These are phyloP conservation scores for Saguinus midas DNA, from an alignment of 2,113 vertebrate genomes.

Conservation along the genomic window DNA sequence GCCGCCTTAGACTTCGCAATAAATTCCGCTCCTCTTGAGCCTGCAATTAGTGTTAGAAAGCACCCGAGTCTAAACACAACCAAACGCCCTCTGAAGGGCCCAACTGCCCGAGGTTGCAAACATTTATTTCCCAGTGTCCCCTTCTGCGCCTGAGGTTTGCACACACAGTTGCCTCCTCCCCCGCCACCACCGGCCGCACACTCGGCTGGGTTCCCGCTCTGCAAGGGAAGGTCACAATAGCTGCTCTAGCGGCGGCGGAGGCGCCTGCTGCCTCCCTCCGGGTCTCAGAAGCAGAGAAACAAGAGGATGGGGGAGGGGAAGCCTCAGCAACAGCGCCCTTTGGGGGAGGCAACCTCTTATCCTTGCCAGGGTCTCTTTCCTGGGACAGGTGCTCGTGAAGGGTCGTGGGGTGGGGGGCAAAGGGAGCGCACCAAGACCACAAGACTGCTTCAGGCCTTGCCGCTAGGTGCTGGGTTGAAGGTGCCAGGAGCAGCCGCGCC, in stretches of 20 bases:
- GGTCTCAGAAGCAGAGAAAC: slow-evolving; percentile 40
- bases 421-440: neutral
- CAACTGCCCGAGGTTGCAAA: slow-evolving; percentile 55
- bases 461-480: neutral
- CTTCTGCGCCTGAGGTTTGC: slow-evolving; percentile 36
- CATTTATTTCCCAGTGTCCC: slow-evolving; percentile 55
- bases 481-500: neutral
- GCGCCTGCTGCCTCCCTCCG: slow-evolving; percentile 54
- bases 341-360: neutral
- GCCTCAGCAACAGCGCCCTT: neutral
- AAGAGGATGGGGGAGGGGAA: slow-evolving; percentile 64
- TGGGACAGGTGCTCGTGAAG: fast-evolving
- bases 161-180: slow-evolving; percentile 32
- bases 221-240: slow-evolving; percentile 74
- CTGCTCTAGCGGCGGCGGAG: slow-evolving; percentile 53
- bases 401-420: neutral
- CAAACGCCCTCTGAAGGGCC: slow-evolving; percentile 35
- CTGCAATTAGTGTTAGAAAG: slow-evolving; percentile 85
- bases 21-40: slow-evolving; percentile 88
- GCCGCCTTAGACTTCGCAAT: slow-evolving; percentile 88
- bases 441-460: neutral
- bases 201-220: slow-evolving; percentile 56
- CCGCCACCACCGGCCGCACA: slow-evolving; percentile 8
- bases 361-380: neutral
- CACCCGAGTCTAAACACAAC: slow-evolving; percentile 73